phyloP scores from a whole-genome alignment of 2,888 invertebrate species.

The Furcula furcula region DNA sequence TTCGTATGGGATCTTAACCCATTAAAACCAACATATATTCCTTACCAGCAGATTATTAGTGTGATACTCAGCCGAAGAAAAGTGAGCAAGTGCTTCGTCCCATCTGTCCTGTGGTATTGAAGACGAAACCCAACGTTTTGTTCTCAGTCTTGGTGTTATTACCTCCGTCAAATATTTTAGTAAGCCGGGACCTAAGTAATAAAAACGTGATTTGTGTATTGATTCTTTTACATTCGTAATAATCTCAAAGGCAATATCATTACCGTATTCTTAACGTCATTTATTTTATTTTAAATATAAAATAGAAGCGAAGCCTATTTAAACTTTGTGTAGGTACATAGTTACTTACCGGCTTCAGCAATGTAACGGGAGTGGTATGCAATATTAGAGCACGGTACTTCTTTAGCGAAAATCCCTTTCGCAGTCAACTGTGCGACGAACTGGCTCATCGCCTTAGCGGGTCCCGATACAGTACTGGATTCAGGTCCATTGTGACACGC shows the following conservation, averaged over 20 bases:
- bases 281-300: not conserved
- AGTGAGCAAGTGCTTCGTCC: slow-evolving; percentile 51
- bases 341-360: slow-evolving; percentile 76
- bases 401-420: slow-evolving; percentile 61
- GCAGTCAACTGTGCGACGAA: slow-evolving; percentile 76
- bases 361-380: slow-evolving; percentile 95
- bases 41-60: slow-evolving; percentile 88
- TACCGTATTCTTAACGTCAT: too few relatives aligned
- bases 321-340: not conserved
- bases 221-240: too few relatives aligned
- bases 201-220: not conserved
- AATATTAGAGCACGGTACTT: slow-evolving; percentile 87
- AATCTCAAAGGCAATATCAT: too few relatives aligned
- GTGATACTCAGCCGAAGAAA: slow-evolving; percentile 91
- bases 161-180: slow-evolving; percentile 81
- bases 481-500: slow-evolving; percentile 91
- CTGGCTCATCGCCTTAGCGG: slow-evolving; percentile 81
- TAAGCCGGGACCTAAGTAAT: slow-evolving; percentile 56
- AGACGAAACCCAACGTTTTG: slow-evolving; percentile 90
- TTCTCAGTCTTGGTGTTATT: slow-evolving; percentile 84
- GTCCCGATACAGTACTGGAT: slow-evolving; percentile 90
- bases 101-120: slow-evolving; percentile 84
- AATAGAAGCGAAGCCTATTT: not conserved
- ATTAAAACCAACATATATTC: not conserved
- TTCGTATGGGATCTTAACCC: too few relatives aligned